Evolutionary conservation across 1,140 invertebrate genomes (phyloP).

Genomic region (Drosophila cardini): DNA sequence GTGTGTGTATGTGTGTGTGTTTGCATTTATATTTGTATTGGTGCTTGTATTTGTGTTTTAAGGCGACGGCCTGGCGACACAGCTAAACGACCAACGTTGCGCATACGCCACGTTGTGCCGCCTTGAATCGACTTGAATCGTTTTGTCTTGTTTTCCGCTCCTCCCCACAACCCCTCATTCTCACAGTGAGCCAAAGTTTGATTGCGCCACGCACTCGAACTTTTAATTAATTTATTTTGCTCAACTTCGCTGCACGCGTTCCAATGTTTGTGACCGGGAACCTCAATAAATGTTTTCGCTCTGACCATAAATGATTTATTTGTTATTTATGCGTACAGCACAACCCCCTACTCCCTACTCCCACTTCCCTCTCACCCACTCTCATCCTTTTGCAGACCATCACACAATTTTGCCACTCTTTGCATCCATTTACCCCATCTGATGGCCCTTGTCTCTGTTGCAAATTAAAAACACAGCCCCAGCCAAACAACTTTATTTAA

Average conservation of each 20-base stretch:
- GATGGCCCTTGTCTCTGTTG: slow-evolving; percentile 13
- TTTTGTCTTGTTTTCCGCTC: no score
- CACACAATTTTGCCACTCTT: not conserved
- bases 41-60: slow-evolving; percentile 28
- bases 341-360: slow-evolving; percentile 24
- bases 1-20: not conserved
- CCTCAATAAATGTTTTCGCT: slow-evolving; percentile 77
- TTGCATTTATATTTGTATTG: slow-evolving; percentile 19
- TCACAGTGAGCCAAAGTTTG: slow-evolving; percentile 40
- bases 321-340: slow-evolving; percentile 75
- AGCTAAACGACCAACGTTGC: slow-evolving; percentile 45
- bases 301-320: slow-evolving; percentile 82
- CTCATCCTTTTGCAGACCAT: no score
- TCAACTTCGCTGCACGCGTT: slow-evolving; percentile 50
- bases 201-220: slow-evolving; percentile 56
- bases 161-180: not conserved
- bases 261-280: slow-evolving; percentile 36
- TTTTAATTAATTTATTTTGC: slow-evolving; percentile 81
- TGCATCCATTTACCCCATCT: not conserved
- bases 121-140: not conserved
- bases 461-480: slow-evolving; percentile 63
- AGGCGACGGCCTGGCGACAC: slow-evolving; percentile 40
- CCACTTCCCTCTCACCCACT: not conserved
- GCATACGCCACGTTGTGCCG: slow-evolving; percentile 35
- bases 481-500: slow-evolving; percentile 81